phyloP scores from a whole-genome alignment of 2,888 invertebrate genomes.

The Eupithecia subfuscata region DNA sequence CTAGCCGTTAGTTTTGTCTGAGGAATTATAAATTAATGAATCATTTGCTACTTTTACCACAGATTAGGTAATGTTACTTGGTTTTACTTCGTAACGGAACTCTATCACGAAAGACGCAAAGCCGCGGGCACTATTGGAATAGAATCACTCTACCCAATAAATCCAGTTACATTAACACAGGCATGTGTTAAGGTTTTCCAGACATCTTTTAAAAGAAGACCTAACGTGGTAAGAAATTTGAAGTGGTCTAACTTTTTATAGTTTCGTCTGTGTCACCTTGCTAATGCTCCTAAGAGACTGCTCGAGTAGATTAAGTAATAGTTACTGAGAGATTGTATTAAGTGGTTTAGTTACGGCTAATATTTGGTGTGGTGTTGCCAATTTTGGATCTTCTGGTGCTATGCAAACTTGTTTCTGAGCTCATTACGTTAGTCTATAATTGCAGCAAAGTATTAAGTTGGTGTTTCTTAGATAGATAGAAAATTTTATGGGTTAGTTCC shows the following conservation, averaged over 20 bases:
- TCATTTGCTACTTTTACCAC: too few species aligned
- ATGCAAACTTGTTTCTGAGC: slow-evolving; percentile 13
- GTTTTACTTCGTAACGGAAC: too few species aligned
- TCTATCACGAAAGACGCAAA: too few species aligned
- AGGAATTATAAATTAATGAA: too few species aligned
- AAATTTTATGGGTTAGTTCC: too few species aligned
- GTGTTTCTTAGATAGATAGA: too few species aligned
- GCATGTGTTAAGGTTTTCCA: neutral
- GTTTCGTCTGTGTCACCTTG: neutral
- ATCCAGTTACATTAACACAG: too few species aligned
- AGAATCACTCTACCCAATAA: neutral
- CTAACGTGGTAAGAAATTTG: neutral
- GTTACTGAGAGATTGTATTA: slow-evolving; percentile 30
- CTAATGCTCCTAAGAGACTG: slow-evolving; percentile 35
- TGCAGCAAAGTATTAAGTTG: neutral
- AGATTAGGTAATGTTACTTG: too few species aligned
- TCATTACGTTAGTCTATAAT: neutral
- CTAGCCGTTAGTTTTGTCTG: too few species aligned
- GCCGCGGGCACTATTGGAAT: neutral
- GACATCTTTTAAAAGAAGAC: neutral
- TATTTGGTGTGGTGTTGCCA: slow-evolving; percentile 31
- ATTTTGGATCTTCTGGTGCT: slow-evolving; percentile 23
- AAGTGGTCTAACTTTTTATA: neutral
- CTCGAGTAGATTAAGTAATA: slow-evolving; percentile 34
- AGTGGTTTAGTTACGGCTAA: slow-evolving; percentile 35